A percentile compares a stretch with the other conserved stretches of the same genome.
Conservation (phyloP, 2,888 invertebrate genomes). For the Drosophila colorata region DNA sequence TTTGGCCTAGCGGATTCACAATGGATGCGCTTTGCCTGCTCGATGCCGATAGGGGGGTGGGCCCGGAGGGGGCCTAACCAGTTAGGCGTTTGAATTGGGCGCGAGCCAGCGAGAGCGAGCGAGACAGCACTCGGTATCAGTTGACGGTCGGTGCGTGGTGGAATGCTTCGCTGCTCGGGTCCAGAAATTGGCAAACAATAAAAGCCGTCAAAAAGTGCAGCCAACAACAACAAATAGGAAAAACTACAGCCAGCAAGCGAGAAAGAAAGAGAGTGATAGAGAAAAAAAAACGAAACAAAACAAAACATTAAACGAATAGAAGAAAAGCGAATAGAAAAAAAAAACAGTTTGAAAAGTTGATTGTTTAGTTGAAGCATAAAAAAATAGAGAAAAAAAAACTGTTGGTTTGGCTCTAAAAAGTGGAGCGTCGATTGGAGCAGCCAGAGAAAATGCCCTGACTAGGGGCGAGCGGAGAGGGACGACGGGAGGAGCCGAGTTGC, state of each 20-base stretch:
- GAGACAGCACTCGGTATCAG: slow-evolving; percentile 48
- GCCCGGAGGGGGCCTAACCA: slow-evolving; percentile 50
- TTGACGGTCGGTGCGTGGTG: slow-evolving; percentile 75
- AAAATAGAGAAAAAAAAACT: slow-evolving; percentile 33
- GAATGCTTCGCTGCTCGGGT: slow-evolving; percentile 73
- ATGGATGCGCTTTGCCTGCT: slow-evolving; percentile 62
- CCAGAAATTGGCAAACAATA: slow-evolving; percentile 81
- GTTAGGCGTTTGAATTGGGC: slow-evolving; percentile 63
- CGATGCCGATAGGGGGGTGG: neutral
- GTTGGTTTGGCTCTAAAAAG: slow-evolving; percentile 73
- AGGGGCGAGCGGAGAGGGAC: neutral
- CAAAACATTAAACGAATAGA: slow-evolving; percentile 38
- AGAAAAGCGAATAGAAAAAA: slow-evolving; percentile 42
- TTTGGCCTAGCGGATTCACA: slow-evolving; percentile 74
- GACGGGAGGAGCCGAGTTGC: slow-evolving; percentile 31
- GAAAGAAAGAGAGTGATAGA: slow-evolving; percentile 5
- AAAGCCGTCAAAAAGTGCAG: slow-evolving; percentile 82
- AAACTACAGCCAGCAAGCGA: slow-evolving; percentile 44
- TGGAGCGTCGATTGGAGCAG: slow-evolving; percentile 72
- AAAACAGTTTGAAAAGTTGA: slow-evolving; percentile 79
- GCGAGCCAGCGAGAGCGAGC: slow-evolving; percentile 17
- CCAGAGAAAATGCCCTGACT: slow-evolving; percentile 33
- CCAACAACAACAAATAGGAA: slow-evolving; percentile 60
- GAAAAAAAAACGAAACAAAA: slow-evolving; percentile 10
- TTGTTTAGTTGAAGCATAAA: slow-evolving; percentile 81